A percentile compares a stretch with the other conserved stretches of the same genome.
These are phyloP conservation scores for Ctena decussata DNA, from an alignment of 2,888 invertebrate genomes.

Conservation along the genomic window DNA sequence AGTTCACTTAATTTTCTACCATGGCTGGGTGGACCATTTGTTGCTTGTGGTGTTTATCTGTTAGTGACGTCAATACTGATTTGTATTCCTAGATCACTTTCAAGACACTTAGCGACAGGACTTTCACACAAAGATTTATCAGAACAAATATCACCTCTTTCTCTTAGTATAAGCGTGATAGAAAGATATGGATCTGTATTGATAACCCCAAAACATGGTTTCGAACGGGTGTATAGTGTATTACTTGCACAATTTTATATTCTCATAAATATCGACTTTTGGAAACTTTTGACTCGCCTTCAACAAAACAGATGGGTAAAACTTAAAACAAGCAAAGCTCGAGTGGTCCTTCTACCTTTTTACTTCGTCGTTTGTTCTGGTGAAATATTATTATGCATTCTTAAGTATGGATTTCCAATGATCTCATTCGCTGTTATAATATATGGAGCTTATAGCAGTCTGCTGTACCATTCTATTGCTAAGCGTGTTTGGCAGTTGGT, in stretches of 20 bases:
- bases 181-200: neutral
- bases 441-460: slow-evolving; percentile 38
- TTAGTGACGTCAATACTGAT: neutral
- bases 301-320: neutral
- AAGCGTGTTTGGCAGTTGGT: neutral
- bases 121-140: neutral
- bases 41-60: neutral
- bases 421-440: slow-evolving; percentile 42
- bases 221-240: neutral
- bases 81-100: neutral
- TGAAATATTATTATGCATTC: slow-evolving; percentile 43
- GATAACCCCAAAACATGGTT: neutral
- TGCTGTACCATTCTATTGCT: neutral
- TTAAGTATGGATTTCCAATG: slow-evolving; percentile 57
- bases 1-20: neutral
- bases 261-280: neutral
- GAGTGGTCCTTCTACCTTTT: slow-evolving; percentile 21
- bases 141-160: neutral
- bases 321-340: neutral
- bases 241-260: neutral
- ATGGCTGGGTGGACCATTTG: neutral
- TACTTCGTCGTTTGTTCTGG: slow-evolving; percentile 45
- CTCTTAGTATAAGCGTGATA: neutral
- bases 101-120: neutral
- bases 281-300: neutral